Evolutionary conservation across 2,888 invertebrate genomes (phyloP).

Genomic region (Dilophus febrilis): DNA sequence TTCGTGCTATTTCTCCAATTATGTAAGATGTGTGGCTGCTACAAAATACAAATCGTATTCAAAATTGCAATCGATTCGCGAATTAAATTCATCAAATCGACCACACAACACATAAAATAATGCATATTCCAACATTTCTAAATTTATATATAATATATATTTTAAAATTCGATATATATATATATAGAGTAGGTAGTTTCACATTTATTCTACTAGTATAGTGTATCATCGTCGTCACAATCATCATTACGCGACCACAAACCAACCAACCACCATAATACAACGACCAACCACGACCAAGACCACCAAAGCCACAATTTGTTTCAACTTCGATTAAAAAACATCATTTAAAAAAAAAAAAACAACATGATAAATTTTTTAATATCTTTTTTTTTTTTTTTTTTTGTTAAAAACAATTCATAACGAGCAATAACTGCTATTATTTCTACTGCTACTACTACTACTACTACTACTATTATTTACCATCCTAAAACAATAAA

Average conservation of each 20-base stretch:
- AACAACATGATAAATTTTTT: background rate
- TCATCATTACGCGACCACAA: too few relatives aligned
- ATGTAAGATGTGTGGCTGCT: too few relatives aligned
- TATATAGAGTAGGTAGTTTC: too few relatives aligned
- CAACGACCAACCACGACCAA: slow-evolving; percentile 1
- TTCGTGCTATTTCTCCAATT: too few relatives aligned
- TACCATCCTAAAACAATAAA: background rate
- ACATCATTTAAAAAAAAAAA: background rate
- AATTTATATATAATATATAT: too few relatives aligned
- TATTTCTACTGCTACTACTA: background rate
- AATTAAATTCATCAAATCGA: too few relatives aligned
- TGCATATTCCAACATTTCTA: background rate
- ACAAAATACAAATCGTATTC: background rate
- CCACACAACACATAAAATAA: too few relatives aligned
- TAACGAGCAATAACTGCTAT: background rate
- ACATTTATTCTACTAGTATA: too few relatives aligned
- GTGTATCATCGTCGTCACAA: background rate
- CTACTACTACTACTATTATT: background rate
- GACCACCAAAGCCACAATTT: background rate
- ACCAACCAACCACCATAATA: background rate
- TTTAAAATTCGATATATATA: too few relatives aligned
- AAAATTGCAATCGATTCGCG: background rate
- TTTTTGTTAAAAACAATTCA: background rate
- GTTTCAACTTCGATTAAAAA: slow-evolving; percentile 1
- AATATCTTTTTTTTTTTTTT: background rate